Evolutionary conservation across 2,113 vertebrate genomes (phyloP), one percentile per base, ranked within the genome.

Genomic region (Coracopsis vasa): DNA sequence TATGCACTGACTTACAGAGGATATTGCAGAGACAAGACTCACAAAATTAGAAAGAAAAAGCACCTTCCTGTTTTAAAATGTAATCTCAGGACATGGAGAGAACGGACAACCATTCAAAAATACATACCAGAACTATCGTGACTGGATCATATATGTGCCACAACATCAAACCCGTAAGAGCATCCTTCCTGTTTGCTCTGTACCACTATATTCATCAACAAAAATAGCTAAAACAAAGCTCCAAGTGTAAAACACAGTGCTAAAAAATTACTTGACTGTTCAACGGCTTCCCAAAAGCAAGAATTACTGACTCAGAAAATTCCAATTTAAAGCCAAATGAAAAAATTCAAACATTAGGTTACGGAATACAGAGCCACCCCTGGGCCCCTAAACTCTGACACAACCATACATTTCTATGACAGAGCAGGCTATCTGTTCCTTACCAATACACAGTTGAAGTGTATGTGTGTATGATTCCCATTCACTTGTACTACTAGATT

Each of bases 81-180:
- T 20, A 37, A 67, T 15, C 17, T 51, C 39, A 48, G 28, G 19
- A 80, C 45, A 61, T 1, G 17, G n/a, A 47, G 13, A 48, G 47
- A 93, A 80, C 25, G 64, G 25, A 27, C 39, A 56, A 72, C 41
- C 11, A 77, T n/a, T 24, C 53, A 51, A 83, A 69, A 70, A 48
- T 4, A 33, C 3, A 66, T 0, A 62, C 17, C 1, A 61, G 48
- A 77, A 48, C 25, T 70, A 19, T 1, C 1, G 2, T 27, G 70
- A 61, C 35, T 71, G 17, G 33, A 79, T 65, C 27, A 25, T 29
- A 0, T 27, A 17, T 3, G 4, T 82, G 47, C 51, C 44, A 54
- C 62, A 67, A n/a, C 16, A 28, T 39, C 35, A 47, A 2, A 67
- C 5, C 27, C 9, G 0, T 19, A n/a, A 54, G 11, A 66, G 21